Conservation (phyloP, 2,113 vertebrate species). For the Calyptommatus sinebrachiatus region DNA sequence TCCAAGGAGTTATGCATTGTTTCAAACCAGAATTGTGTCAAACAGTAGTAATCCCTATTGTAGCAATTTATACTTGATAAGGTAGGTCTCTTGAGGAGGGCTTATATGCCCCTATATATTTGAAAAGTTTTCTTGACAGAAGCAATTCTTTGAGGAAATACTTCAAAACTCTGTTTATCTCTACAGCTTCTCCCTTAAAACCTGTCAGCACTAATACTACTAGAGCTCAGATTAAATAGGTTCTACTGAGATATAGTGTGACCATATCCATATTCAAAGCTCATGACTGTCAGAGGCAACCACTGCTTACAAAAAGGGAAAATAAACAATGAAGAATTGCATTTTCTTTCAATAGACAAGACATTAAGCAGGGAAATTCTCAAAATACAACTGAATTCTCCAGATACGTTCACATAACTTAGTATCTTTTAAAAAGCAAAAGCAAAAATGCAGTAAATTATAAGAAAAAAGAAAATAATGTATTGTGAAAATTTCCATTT, state of each 20-base stretch:
- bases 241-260: slow-evolving; percentile 54
- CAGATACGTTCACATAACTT: neutral
- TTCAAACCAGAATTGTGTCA: slow-evolving; percentile 63
- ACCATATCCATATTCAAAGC: slow-evolving; percentile 63
- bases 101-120: slow-evolving; percentile 60
- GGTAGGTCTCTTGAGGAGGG: slow-evolving; percentile 56
- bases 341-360: neutral
- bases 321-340: slow-evolving; percentile 12
- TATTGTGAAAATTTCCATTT: too few species aligned
- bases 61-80: slow-evolving; percentile 66
- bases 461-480: too few species aligned
- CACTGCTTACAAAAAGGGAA: slow-evolving; percentile 24
- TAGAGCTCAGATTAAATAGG: slow-evolving; percentile 63
- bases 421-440: neutral
- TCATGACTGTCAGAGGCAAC: slow-evolving; percentile 44
- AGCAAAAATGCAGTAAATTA: neutral
- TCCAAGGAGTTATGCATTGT: slow-evolving; percentile 51
- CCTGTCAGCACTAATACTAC: slow-evolving; percentile 69
- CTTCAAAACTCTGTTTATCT: slow-evolving; percentile 69
- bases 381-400: slow-evolving; percentile 21
- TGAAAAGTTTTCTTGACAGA: slow-evolving; percentile 67
- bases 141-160: slow-evolving; percentile 69
- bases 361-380: slow-evolving; percentile 7
- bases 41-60: slow-evolving; percentile 51
- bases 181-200: slow-evolving; percentile 67